Evolutionary conservation across 2,888 invertebrate species (phyloP).

Genomic region (Drosophila niveifrons): DNA sequence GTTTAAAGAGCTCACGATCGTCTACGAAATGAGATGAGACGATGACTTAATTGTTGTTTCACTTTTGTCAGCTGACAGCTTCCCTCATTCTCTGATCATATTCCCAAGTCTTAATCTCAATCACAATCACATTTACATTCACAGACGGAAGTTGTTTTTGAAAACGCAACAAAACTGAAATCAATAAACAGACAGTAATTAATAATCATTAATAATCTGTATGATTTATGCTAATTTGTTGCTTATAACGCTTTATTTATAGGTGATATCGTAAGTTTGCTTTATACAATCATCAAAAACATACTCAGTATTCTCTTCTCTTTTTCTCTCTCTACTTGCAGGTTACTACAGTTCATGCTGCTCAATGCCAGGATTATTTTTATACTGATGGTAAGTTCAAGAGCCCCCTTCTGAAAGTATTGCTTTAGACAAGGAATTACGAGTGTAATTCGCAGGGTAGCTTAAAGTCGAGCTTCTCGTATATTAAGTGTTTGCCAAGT

Average conservation of each 20-base stretch:
- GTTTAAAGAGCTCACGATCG: conserved; percentile 66
- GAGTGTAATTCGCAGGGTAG: conserved; percentile 28
- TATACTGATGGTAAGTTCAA: conserved; percentile 92
- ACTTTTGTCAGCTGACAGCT: conserved; percentile 26
- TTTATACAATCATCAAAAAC: conserved; percentile 10
- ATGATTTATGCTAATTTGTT: conserved; percentile 68
- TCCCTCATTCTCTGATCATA: conserved; percentile 33
- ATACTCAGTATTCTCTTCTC: conserved; percentile 31
- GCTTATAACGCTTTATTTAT: conserved; percentile 55
- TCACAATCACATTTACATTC: neutral
- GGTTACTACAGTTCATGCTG: conserved; percentile 96
- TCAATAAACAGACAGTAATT: conserved; percentile 73
- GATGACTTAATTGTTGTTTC: conserved; percentile 72
- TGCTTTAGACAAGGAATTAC: neutral
- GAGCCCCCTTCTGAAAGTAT: neutral
- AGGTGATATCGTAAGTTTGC: conserved; percentile 63
- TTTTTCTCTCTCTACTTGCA: conserved; percentile 83
- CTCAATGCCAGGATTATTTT: conserved; percentile 95
- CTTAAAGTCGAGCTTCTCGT: conserved; percentile 9
- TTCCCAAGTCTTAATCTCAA: conserved; percentile 16
- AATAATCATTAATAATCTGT: conserved; percentile 70
- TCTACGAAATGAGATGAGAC: conserved; percentile 49
- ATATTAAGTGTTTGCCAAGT: conserved; percentile 32
- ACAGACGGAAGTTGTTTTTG: conserved; percentile 60
- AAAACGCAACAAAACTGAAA: conserved; percentile 50